Evolutionary conservation across 2,797 vertebrate species (phyloP), one percentile per base, ranked within the genome.

Genomic region (Typhlichthys subterraneus): DNA sequence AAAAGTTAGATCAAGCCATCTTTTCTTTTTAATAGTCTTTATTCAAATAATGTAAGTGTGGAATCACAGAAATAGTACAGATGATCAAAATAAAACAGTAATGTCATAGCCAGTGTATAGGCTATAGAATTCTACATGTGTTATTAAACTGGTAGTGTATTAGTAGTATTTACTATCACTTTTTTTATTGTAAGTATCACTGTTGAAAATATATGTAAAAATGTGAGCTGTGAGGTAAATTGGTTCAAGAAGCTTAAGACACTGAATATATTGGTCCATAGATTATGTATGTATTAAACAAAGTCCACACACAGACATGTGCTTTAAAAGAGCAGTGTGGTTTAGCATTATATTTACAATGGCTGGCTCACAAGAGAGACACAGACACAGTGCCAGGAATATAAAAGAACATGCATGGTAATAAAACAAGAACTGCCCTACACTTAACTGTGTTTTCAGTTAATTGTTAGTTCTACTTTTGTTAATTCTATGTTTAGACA

Each of bases 211-310:
- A 38, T 13, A 31, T 45, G 5, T 65, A 70, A 72, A 58, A 49
- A 12, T 66, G 23, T 29, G 1, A 72, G 63, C 12, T 2, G 65
- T 80, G 75, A 83, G 69, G 78, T 83, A 83, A 82, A 47, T 57
- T 53, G 70, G 19, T 62, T 9, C 11, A 53, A 76, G 8, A 9
- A 42, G 38, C 7, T 10, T 9, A 42, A 42, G 7, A 2, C 38
- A 42, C 38, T 42, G 38, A 8, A 42, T 42, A 42, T 42, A 42
- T 8, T 42, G 38, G 38, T 42, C 9, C 7, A 53, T 12, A 58
- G 12, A 65, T 4, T 53, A 38, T 59, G 10, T 33, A 46, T 42
- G 38, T 7, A 42, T 10, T 2, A 42, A 42, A 42, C 38, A 42
- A 38, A 8, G 38, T 2, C 38, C 9, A 42, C 2, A 42, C 7